Conservation (phyloP, 2,113 vertebrate genomes). For the Colaptes auratus region DNA sequence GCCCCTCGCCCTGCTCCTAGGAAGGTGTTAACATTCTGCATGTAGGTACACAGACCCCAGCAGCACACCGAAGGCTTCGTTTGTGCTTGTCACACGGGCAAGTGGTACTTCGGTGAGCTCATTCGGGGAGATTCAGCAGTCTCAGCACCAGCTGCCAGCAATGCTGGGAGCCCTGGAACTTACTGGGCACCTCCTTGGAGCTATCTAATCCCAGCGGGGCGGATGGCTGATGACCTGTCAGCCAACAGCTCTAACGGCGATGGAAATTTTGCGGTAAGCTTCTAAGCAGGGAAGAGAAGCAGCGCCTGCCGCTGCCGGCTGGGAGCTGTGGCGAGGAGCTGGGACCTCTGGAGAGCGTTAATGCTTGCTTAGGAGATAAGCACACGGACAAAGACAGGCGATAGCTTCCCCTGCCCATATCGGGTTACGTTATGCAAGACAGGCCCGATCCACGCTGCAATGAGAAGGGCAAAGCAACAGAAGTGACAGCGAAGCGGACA, state of each 20-base stretch:
- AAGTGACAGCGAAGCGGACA: background rate
- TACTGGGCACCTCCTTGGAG: background rate
- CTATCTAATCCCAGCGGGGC: background rate
- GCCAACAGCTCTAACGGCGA: background rate
- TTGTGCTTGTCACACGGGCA: background rate
- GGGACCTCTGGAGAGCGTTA: background rate
- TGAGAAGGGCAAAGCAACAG: conserved; percentile 25
- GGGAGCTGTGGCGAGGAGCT: background rate
- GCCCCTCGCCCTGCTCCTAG: background rate
- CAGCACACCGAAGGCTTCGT: background rate
- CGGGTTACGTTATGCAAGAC: background rate
- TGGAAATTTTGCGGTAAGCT: background rate
- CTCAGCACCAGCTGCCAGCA: background rate
- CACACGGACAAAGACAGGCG: background rate
- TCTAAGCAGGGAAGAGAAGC: background rate
- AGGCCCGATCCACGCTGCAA: background rate
- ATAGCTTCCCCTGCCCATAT: background rate
- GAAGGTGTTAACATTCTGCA: background rate
- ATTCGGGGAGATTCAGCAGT: background rate
- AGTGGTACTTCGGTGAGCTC: background rate
- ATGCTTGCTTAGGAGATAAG: background rate
- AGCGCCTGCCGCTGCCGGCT: background rate
- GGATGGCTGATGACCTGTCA: background rate
- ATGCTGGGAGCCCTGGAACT: background rate
- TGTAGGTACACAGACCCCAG: background rate